Conservation (phyloP, 2,888 invertebrate species). For the Sphaerophoria taeniata region DNA sequence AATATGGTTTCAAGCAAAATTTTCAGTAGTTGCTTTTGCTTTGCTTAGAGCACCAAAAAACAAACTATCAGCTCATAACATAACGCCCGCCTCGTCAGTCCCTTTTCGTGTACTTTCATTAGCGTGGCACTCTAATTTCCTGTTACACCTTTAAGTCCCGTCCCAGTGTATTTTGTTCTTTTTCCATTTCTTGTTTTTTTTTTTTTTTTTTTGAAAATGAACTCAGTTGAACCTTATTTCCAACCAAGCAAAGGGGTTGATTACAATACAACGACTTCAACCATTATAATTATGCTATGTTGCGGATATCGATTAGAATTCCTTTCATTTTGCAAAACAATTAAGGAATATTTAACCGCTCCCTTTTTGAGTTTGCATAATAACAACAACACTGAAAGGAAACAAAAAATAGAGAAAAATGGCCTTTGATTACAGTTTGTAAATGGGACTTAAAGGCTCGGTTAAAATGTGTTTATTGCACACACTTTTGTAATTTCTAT, state of each 20-base stretch:
- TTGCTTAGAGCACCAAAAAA: not conserved
- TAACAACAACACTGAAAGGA: not conserved
- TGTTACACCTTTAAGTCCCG: constrained; percentile 22
- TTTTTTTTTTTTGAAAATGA: not conserved
- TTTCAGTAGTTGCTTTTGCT: too few relatives aligned
- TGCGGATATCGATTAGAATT: constrained; percentile 35
- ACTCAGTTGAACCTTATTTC: constrained; percentile 13
- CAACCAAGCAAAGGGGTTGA: not conserved
- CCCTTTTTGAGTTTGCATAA: constrained; percentile 21
- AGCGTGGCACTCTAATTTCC: constrained; percentile 22
- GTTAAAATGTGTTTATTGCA: constrained; percentile 1
- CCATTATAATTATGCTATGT: constrained; percentile 32
- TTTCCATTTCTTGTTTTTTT: too few relatives aligned
- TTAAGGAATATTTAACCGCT: constrained; percentile 20
- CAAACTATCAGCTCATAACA: not conserved
- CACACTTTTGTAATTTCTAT: constrained; percentile 2
- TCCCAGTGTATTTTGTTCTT: not conserved
- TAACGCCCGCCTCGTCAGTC: not conserved
- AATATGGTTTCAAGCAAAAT: too few relatives aligned
- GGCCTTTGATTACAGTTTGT: constrained; percentile 15
- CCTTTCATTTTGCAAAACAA: not conserved
- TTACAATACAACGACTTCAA: not conserved
- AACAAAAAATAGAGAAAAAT: not conserved
- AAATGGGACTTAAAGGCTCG: not conserved
- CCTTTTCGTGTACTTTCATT: constrained; percentile 4